Evolutionary conservation across 1,140 invertebrate genomes (phyloP).

Genomic region (Drosophila gunungcola): DNA sequence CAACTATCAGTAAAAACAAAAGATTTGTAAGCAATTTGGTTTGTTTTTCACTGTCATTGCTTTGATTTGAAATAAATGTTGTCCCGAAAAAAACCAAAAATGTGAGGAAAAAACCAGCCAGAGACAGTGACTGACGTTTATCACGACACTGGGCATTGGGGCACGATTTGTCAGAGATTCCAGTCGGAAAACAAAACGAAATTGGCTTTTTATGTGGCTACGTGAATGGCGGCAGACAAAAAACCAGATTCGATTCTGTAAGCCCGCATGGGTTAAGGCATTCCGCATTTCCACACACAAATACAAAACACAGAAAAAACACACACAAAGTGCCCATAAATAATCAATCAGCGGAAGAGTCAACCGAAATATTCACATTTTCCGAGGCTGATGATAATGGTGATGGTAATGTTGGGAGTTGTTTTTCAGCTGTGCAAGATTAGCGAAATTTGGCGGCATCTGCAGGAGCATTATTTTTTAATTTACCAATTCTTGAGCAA

Average conservation of each 20-base stretch:
- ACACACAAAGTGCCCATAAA: slow-evolving; percentile 38
- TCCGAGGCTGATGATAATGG: slow-evolving; percentile 22
- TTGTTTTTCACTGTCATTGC: slow-evolving; percentile 63
- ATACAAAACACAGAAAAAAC: not conserved
- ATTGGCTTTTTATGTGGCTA: slow-evolving; percentile 73
- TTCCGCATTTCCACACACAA: slow-evolving; percentile 30
- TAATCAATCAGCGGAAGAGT: slow-evolving; percentile 51
- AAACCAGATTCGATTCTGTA: slow-evolving; percentile 29
- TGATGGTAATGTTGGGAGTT: slow-evolving; percentile 26
- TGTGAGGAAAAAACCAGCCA: slow-evolving; percentile 19
- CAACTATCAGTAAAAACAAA: slow-evolving; percentile 21
- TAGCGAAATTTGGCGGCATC: slow-evolving; percentile 28
- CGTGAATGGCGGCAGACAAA: slow-evolving; percentile 33
- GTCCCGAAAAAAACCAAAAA: slow-evolving; percentile 6
- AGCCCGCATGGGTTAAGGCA: slow-evolving; percentile 38
- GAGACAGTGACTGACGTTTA: slow-evolving; percentile 72
- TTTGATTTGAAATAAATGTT: slow-evolving; percentile 66
- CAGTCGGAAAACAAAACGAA: slow-evolving; percentile 49
- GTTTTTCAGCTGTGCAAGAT: slow-evolving; percentile 12
- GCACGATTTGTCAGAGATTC: slow-evolving; percentile 70
- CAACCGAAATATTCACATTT: slow-evolving; percentile 36
- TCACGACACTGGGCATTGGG: slow-evolving; percentile 61
- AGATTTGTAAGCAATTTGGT: slow-evolving; percentile 67
- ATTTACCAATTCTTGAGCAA: slow-evolving; percentile 14
- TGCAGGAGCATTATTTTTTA: slow-evolving; percentile 15